phyloP scores from a whole-genome alignment of 2,888 invertebrate species.

The Nomada fucata region DNA sequence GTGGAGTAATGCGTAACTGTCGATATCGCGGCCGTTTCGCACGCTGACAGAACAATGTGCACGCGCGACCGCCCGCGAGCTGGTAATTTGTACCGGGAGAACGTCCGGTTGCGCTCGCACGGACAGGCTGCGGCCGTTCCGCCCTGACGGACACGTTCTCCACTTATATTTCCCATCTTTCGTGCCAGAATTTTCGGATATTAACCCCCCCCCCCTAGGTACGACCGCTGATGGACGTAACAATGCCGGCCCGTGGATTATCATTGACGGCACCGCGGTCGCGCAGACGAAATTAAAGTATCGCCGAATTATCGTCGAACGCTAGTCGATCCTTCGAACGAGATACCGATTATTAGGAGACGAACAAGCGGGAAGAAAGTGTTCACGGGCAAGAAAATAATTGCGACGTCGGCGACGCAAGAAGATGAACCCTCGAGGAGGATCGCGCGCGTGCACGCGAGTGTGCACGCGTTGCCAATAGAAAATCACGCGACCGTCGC shows the following conservation, averaged over 20 bases:
- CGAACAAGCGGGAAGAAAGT: no score
- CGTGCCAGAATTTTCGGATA: background rate
- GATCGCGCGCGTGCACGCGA: background rate
- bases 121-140: slow-evolving; percentile 21
- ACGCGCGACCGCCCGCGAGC: slow-evolving; percentile 57
- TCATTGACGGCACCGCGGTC: no score
- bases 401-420: background rate
- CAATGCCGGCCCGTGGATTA: no score
- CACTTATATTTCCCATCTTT: background rate
- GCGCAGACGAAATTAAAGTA: no score
- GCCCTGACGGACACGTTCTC: background rate
- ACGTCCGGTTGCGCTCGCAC: slow-evolving; percentile 49
- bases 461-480: background rate
- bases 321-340: no score
- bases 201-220: no score
- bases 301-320: no score
- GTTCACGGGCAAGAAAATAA: background rate
- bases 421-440: background rate
- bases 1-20: slow-evolving; percentile 70
- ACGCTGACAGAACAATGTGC: slow-evolving; percentile 63
- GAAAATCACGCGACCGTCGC: background rate
- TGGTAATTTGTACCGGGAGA: slow-evolving; percentile 51
- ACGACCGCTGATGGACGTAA: no score
- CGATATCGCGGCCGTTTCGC: slow-evolving; percentile 69
- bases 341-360: no score